These are phyloP conservation scores for Syrrhaptes paradoxus DNA, from an alignment of 2,113 vertebrate genomes.

Conservation along the genomic window DNA sequence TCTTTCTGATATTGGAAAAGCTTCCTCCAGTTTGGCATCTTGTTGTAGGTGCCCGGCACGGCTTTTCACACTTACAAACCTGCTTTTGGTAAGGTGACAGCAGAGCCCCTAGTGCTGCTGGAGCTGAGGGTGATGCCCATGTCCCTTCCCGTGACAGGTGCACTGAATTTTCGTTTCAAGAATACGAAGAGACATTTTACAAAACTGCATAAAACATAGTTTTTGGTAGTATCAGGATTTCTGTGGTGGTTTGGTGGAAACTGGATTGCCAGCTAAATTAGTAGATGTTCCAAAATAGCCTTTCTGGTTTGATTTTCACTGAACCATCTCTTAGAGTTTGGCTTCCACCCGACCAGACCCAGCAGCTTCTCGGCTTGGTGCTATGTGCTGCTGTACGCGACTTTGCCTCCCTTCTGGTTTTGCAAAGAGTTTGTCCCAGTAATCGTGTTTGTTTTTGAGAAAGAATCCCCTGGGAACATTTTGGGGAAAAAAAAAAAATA, in stretches of 20 bases:
- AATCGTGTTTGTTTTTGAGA: neutral
- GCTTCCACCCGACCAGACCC: neutral
- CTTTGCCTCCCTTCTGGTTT: neutral
- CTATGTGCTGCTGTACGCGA: fast-evolving
- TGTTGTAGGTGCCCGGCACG: neutral
- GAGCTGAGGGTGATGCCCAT: neutral
- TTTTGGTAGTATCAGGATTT: neutral
- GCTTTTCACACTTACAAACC: neutral
- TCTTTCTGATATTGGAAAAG: neutral
- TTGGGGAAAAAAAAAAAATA: neutral
- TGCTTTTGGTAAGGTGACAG: neutral
- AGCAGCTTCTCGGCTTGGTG: neutral
- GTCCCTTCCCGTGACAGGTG: neutral
- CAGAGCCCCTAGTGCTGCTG: neutral
- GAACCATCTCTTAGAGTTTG: neutral
- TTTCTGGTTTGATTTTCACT: neutral
- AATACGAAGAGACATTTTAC: neutral
- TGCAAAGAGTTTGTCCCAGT: neutral
- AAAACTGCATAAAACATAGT: neutral
- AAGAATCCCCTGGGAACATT: neutral
- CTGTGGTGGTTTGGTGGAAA: neutral
- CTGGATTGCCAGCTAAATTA: neutral
- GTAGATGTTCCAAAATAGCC: neutral
- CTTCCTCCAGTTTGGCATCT: neutral
- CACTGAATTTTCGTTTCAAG: neutral